These are phyloP conservation scores for Clamator glandarius DNA, from an alignment of 2,797 vertebrate species.

Conservation along the genomic window DNA sequence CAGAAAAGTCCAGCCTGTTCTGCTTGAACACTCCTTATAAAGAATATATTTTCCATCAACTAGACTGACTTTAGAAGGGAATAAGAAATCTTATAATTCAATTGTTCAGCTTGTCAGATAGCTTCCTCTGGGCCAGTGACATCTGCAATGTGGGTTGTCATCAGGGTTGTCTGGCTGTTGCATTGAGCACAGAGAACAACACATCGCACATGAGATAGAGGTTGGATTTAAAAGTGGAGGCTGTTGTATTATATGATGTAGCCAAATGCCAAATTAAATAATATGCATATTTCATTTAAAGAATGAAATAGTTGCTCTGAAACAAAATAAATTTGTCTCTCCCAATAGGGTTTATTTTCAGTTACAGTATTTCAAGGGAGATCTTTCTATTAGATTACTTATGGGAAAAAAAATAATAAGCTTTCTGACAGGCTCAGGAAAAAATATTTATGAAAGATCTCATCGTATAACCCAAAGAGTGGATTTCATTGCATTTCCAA, in stretches of 20 bases:
- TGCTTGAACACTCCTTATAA: not conserved
- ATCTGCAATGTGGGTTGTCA: not conserved
- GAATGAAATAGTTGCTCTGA: not conserved
- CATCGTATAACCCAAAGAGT: not conserved
- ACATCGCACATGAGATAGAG: fast-evolving
- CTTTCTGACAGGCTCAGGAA: not conserved
- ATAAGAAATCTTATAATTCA: too few relatives aligned
- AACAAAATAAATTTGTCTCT: not conserved
- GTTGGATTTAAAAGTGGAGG: not conserved
- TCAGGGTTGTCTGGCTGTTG: not conserved
- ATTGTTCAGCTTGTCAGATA: not conserved
- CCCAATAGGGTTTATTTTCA: not conserved
- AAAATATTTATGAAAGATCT: not conserved
- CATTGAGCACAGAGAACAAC: not conserved
- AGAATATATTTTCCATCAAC: too few relatives aligned
- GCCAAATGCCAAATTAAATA: not conserved
- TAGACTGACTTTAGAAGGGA: too few relatives aligned
- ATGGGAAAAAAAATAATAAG: fast-evolving
- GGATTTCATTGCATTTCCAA: not conserved
- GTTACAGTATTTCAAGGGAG: not conserved
- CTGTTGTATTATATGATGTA: fast-evolving
- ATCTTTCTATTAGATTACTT: not conserved
- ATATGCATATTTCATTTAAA: not conserved
- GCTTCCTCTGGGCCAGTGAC: not conserved
- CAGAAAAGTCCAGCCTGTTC: not conserved